Conservation (phyloP, 1,140 invertebrate genomes). For the Heliconius congener region DNA sequence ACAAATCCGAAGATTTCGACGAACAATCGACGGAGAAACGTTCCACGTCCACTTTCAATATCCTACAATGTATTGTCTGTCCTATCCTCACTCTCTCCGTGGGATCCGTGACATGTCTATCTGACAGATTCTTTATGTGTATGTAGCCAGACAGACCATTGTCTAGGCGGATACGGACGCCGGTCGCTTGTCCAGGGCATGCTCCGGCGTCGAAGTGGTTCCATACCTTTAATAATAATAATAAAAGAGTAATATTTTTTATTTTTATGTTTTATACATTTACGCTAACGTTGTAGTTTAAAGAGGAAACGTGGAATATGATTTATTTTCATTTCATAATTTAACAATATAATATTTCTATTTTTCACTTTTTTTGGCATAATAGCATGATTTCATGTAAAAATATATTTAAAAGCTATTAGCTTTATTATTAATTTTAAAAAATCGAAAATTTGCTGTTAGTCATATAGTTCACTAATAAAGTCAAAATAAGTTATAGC, state of each 20-base stretch:
- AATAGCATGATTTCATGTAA: too few relatives aligned
- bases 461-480: too few relatives aligned
- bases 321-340: too few relatives aligned
- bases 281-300: too few relatives aligned
- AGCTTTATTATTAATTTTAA: too few relatives aligned
- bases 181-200: constrained; percentile 97
- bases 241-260: background rate
- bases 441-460: too few relatives aligned
- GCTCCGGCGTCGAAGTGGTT: constrained; percentile 98
- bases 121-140: constrained; percentile 96
- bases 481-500: too few relatives aligned
- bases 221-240: constrained; percentile 85
- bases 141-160: constrained; percentile 98
- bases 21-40: constrained; percentile 97
- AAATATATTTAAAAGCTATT: too few relatives aligned
- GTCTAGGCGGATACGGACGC: constrained; percentile 94
- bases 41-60: constrained; percentile 97
- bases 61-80: constrained; percentile 95
- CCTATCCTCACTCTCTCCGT: constrained; percentile 93
- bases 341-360: too few relatives aligned
- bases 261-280: too few relatives aligned
- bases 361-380: too few relatives aligned
- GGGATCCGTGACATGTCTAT: constrained; percentile 96
- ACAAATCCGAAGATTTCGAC: constrained; percentile 95
- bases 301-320: too few relatives aligned